Evolutionary conservation across 2,888 invertebrate genomes (phyloP), one percentile per base, ranked within the genome.

Genomic region (Buathra laborator): DNA sequence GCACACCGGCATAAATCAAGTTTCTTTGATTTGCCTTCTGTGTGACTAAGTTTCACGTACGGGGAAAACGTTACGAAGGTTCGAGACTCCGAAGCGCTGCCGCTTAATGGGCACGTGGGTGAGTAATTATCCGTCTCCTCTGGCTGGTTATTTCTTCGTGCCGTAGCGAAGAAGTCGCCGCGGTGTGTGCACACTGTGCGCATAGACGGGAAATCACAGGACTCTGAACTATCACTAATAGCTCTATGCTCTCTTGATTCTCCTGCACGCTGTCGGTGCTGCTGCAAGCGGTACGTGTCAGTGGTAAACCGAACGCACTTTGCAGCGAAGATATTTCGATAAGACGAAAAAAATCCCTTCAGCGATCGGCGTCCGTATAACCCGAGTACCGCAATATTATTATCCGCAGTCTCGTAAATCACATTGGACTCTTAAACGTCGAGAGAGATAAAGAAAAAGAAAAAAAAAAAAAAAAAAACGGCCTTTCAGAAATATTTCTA

Each of bases 1-100:
- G 64, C 70, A 74, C 59, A 74, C 59, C 64, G 82, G 75, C 82
- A 84, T 82, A 80, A 87, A 86, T 87, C 84, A 87, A 74, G 79
- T 82, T 87, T 82, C 86, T 81, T 83, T 79, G 81, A 86, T 85
- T 86, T 67, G 66, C 82, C 66, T 51, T 64, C 51, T 68, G 68
- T 46, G 68, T 46, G 68, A 81, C 81, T 62, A 24, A 66, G 72
- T 80, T 74, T 67, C 66, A 74, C 66, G 24, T n/a, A 37, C 16
- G 64, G 43, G 43, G 43, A 14, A 43, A 66, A 62, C 62, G 62
- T 62, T 62, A n/a, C 29, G 14, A 24, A 6, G 14, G 62, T n/a
- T 16, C 16, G 43, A 37, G 19, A 9, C 19, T 16, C 43, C 19
- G 10, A 43, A 62, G 32, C 66, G 43, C 43, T n/a, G 59, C 32